Evolutionary conservation across 2,888 invertebrate genomes (phyloP), one percentile per base, ranked within the genome.

Genomic region (Limnephilus rhombicus): DNA sequence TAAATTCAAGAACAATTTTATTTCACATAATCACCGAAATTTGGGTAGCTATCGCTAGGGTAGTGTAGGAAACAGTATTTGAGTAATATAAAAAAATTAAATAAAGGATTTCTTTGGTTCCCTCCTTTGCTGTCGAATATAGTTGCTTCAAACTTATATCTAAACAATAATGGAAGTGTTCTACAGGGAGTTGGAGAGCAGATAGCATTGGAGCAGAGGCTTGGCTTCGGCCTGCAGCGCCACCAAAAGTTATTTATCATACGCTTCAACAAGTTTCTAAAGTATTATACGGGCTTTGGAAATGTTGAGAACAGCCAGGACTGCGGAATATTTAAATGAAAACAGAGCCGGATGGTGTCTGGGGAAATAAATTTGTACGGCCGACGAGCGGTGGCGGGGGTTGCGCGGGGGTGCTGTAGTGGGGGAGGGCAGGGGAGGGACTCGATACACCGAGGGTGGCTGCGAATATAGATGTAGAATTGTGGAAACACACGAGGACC

Each of bases 261-360:
- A 80, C 68, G 88, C 80, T 80, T 80, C 80, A 89, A 80, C 88
- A 89, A 89, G 37, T 89, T 80, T n/a, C 80, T 31, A 89, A 80
- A 80, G 88, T 89, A 80, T 89, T 80, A 80, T 45, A 15, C 88
- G 80, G 80, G 88, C 88, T 80, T 37, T 34, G 88, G n/a, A 90
- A 90, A 82, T 90, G 89, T 85, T 92, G 80, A 53, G 85, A 81
- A 82, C 85, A 92, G 68, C 89, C 37, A 81, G 88, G 92, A 92
- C 92, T 53, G 91, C 91, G 92, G 93, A 93, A 93, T 93, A 93
- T 93, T 93, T 92, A 93, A 93, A 93, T 93, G 93, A 93, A 93
- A 93, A 93, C 93, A 93, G 90, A 86, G 92, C 88, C 90, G 90
- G 92, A 85, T 88, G 91, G 93, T 93, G 92, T 92, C 93, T 85